Evolutionary conservation across 2,888 invertebrate species (phyloP), one percentile per base, ranked within the genome.

Genomic region (Pseudococcus longispinus): DNA sequence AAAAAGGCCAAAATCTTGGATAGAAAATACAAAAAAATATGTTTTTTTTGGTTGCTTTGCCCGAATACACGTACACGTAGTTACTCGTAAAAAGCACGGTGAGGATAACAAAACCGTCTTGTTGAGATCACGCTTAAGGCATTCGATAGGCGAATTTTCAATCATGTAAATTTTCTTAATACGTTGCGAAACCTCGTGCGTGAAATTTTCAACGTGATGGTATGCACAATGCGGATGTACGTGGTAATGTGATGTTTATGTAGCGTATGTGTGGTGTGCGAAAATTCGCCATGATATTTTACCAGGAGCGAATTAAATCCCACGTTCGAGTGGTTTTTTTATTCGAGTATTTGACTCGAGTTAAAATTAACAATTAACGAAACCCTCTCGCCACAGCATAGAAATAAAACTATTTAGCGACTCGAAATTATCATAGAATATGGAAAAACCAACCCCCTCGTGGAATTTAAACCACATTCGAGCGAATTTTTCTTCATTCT

Each of bases 161-260:
- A 70, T 70, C 70, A 70, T 70, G 70, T 70, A 70, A 70, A 70
- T 70, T 70, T 29, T 60, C 60, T 23, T 70, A 70, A 70, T 70
- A 70, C 29, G 70, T 70, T 29, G 26, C 18, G 70, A 29, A 70
- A 70, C 18, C 60, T 23, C 11, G 20, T 60, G 11, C 9, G 23
- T 9, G 23, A 60, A 70, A 32, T 70, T 70, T 70, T 15, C 15
- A 32, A 29, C 70, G 70, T 29, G 70, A 29, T 70, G 29, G 60
- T 60, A 23, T n/a, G 55, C 55, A 55, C 2, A 13, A 13, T 55
- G 55, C 55, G n/a, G 18, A n/a, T 55, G n/a, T 55, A n/a, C 2
- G 55, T 46, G 15, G 44, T 37, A 46, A 15, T 15, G 37, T 46
- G n/a, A 6, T 55, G 55, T 55, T 55, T 8, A 55, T n/a, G 5